Evolutionary conservation across 2,113 vertebrate genomes (phyloP).

Genomic region (Chionodraco myersi): DNA sequence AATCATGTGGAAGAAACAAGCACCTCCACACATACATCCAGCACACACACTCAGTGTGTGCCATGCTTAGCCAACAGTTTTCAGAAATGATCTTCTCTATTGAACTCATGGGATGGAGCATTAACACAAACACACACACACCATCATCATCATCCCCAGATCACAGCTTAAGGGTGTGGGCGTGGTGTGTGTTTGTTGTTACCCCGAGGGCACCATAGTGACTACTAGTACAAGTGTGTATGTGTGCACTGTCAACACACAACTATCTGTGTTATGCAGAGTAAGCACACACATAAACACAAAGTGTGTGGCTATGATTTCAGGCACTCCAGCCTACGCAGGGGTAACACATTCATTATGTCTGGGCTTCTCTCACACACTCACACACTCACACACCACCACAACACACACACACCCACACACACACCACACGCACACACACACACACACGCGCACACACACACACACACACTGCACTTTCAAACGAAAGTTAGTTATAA

Average conservation of each 20-base stretch:
- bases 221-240: slow-evolving; percentile 14
- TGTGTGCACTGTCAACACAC: slow-evolving; percentile 28
- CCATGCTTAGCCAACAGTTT: slow-evolving; percentile 55
- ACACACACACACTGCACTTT: too few relatives aligned
- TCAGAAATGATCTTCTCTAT: slow-evolving; percentile 39
- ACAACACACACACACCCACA: slow-evolving; percentile 23
- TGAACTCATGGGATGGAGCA: slow-evolving; percentile 35
- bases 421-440: too few relatives aligned
- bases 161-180: slow-evolving; percentile 31
- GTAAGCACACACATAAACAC: slow-evolving; percentile 1
- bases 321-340: slow-evolving; percentile 19
- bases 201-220: slow-evolving; percentile 25
- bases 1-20: slow-evolving; percentile 20
- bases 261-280: slow-evolving; percentile 24
- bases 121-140: slow-evolving; percentile 21
- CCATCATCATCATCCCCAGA: neutral
- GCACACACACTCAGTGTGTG: slow-evolving; percentile 3
- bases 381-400: slow-evolving; percentile 25
- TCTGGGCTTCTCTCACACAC: slow-evolving; percentile 15
- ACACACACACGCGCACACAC: slow-evolving; percentile 12
- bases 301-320: slow-evolving; percentile 7
- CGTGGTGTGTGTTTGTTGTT: neutral
- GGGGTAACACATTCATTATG: slow-evolving; percentile 42
- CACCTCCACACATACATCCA: slow-evolving; percentile 12
- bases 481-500: too few relatives aligned